Conservation (phyloP, 2,888 invertebrate species). For the Scotopteryx bipunctaria region DNA sequence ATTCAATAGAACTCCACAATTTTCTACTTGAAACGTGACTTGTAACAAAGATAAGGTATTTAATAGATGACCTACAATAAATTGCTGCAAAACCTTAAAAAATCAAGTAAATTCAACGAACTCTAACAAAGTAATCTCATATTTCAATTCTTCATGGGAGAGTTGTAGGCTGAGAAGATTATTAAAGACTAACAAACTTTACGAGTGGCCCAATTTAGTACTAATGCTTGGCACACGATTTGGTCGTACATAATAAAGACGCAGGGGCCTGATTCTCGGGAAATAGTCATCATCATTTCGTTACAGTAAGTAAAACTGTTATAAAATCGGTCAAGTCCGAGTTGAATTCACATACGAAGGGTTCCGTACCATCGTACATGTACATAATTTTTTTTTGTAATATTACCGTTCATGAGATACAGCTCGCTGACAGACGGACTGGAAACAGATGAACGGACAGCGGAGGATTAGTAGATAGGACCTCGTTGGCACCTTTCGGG, state of each 20-base stretch:
- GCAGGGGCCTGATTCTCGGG: too few species aligned
- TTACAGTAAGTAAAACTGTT: too few species aligned
- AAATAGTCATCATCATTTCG: too few species aligned
- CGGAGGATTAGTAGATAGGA: too few species aligned
- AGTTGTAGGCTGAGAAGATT: conserved; percentile 18
- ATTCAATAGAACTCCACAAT: conserved; percentile 13
- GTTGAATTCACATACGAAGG: too few species aligned
- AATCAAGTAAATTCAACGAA: conserved; percentile 12
- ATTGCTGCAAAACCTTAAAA: conserved; percentile 5
- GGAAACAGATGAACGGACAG: too few species aligned
- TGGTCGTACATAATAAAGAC: not conserved
- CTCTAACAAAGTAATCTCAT: conserved; percentile 16
- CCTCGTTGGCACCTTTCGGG: too few species aligned
- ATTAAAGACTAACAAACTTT: conserved; percentile 11
- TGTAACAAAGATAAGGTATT: conserved; percentile 19
- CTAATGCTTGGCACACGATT: not conserved
- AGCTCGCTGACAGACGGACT: too few species aligned
- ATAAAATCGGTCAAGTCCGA: too few species aligned
- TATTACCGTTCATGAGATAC: too few species aligned
- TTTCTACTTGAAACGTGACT: conserved; percentile 26
- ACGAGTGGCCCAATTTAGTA: conserved; percentile 7
- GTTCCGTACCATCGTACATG: too few species aligned
- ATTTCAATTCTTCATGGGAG: conserved; percentile 18
- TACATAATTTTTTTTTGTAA: too few species aligned
- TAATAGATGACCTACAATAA: conserved; percentile 19